Percentiles rank a stretch among this genome's conserved stretches.
Conservation (phyloP, 2,888 invertebrate species). For the Rapana venosa region DNA sequence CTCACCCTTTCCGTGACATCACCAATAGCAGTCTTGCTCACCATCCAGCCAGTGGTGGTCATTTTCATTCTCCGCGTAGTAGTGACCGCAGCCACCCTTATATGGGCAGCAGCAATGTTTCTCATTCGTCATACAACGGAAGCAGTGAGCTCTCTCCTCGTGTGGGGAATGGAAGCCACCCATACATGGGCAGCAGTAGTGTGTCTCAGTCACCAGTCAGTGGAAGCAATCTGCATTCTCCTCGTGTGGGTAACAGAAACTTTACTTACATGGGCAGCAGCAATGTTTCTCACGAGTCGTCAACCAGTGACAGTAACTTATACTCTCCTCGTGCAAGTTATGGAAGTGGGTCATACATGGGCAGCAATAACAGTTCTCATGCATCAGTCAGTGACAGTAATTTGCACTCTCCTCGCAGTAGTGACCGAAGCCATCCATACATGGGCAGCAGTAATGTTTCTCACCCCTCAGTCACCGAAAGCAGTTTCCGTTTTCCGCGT, state of each 20-base stretch:
- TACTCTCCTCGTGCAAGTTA: neutral
- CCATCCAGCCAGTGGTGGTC: neutral
- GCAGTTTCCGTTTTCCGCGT: neutral
- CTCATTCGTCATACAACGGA: neutral
- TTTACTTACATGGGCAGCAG: neutral
- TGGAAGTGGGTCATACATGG: neutral
- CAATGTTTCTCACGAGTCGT: neutral
- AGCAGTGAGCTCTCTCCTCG: neutral
- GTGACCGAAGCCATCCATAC: neutral
- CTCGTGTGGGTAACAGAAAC: neutral
- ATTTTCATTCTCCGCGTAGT: neutral
- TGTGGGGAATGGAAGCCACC: neutral
- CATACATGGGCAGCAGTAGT: neutral
- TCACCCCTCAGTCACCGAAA: neutral
- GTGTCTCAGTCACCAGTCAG: neutral
- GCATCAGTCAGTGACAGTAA: neutral
- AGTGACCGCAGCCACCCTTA: neutral
- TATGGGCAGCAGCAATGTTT: neutral
- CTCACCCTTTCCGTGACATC: neutral
- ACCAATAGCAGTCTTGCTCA: neutral
- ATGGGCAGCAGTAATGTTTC: constrained; percentile 9
- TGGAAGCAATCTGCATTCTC: neutral
- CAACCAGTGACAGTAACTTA: neutral
- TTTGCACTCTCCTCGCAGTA: constrained; percentile 4
- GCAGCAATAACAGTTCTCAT: constrained; percentile 3